Conservation (phyloP, 1,140 invertebrate genomes). For the Lerema accius region DNA sequence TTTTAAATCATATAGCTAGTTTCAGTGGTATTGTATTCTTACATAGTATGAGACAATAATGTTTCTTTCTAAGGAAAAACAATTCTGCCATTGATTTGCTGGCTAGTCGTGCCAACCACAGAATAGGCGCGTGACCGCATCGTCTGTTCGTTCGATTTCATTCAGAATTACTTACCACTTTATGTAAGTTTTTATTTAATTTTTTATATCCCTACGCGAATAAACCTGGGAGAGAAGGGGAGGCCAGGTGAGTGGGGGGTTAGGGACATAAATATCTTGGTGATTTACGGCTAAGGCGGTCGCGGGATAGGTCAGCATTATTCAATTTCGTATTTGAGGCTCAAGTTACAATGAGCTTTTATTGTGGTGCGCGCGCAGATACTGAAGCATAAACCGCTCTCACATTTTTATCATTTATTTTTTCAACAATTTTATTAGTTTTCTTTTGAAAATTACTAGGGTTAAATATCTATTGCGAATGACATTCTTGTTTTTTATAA, state of each 20-base stretch:
- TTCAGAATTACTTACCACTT: slow-evolving; percentile 77
- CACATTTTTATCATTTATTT: slow-evolving; percentile 67
- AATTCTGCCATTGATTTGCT: slow-evolving; percentile 53
- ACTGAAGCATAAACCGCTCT: slow-evolving; percentile 57
- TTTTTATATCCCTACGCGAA: slow-evolving; percentile 75
- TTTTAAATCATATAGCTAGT: background rate
- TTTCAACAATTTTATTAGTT: slow-evolving; percentile 55
- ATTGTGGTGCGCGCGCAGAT: slow-evolving; percentile 75
- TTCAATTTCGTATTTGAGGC: slow-evolving; percentile 82
- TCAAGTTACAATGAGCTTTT: slow-evolving; percentile 81
- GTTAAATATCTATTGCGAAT: slow-evolving; percentile 51
- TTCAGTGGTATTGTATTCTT: background rate
- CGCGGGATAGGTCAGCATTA: slow-evolving; percentile 82
- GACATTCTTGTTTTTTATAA: slow-evolving; percentile 34
- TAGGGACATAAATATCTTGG: slow-evolving; percentile 81
- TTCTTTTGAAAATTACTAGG: slow-evolving; percentile 46
- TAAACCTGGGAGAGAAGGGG: slow-evolving; percentile 53
- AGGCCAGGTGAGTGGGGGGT: slow-evolving; percentile 53
- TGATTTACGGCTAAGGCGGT: slow-evolving; percentile 80
- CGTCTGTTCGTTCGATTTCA: slow-evolving; percentile 65
- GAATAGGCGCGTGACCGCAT: slow-evolving; percentile 66
- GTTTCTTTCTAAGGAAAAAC: slow-evolving; percentile 51
- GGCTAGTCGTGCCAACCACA: slow-evolving; percentile 62
- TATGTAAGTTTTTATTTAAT: slow-evolving; percentile 81
- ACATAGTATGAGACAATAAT: slow-evolving; percentile 34